Percentiles rank a stretch among this genome's conserved stretches.
phyloP scores from a whole-genome alignment of 92 coral and sea anemone species.

The Umimayanthus kanabou region DNA sequence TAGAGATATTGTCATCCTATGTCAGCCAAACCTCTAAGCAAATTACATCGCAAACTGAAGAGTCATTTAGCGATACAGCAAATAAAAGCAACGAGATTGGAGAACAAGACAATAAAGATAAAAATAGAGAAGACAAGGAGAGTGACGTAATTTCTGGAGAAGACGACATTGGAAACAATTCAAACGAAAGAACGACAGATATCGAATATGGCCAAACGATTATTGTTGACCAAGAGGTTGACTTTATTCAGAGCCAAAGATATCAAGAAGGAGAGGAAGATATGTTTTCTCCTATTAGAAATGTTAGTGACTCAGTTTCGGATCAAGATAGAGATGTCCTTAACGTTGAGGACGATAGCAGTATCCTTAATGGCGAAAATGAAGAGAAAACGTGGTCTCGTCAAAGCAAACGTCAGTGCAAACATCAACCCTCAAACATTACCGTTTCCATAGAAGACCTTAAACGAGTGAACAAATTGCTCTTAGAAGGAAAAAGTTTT shows the following conservation, averaged over 20 bases:
- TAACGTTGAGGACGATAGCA: background rate
- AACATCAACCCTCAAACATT: background rate
- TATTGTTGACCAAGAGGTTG: conserved; percentile 43
- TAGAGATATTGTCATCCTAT: background rate
- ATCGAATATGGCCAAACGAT: conserved; percentile 33
- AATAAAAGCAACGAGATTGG: background rate
- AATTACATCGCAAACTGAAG: background rate
- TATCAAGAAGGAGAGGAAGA: conserved; percentile 51
- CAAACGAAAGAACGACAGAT: background rate
- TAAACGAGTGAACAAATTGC: conserved; percentile 18
- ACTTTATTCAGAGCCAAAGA: conserved; percentile 49
- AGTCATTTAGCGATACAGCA: background rate
- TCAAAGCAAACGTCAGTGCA: background rate
- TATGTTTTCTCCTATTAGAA: conserved; percentile 28
- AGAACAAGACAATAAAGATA: background rate
- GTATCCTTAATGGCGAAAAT: background rate
- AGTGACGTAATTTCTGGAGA: background rate
- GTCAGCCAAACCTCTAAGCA: background rate
- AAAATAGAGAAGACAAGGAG: background rate
- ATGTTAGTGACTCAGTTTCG: background rate
- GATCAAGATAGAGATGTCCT: background rate
- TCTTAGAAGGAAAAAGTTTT: conserved; percentile 40
- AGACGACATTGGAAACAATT: background rate
- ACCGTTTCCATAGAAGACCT: background rate
- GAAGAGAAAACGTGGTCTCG: background rate